Evolutionary conservation across 92 coral and sea anemone genomes (phyloP).

Genomic region (Phenganax marumi): DNA sequence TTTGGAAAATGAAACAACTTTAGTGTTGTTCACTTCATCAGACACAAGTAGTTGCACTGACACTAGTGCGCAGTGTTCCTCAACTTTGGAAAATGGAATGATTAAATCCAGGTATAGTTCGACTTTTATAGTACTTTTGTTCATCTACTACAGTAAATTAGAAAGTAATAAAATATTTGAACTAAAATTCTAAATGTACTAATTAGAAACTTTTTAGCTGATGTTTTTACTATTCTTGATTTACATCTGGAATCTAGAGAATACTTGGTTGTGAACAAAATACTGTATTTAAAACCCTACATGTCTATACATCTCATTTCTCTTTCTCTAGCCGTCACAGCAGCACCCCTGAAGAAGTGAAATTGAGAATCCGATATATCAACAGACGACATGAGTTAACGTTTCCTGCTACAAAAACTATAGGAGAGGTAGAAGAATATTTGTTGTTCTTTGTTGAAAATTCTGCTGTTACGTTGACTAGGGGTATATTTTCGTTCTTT

Average conservation of each 20-base stretch:
- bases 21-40: conserved; percentile 67
- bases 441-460: background rate
- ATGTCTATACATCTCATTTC: background rate
- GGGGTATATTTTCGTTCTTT: background rate
- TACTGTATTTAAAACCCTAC: too few relatives aligned
- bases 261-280: too few relatives aligned
- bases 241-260: too few relatives aligned
- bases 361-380: conserved; percentile 66
- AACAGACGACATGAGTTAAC: conserved; percentile 69
- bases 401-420: conserved; percentile 78
- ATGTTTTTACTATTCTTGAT: too few relatives aligned
- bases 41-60: conserved; percentile 69
- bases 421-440: conserved; percentile 74
- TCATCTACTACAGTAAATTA: background rate
- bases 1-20: conserved; percentile 79
- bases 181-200: too few relatives aligned
- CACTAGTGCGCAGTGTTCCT: conserved; percentile 72
- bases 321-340: conserved; percentile 45
- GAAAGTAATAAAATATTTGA: too few relatives aligned
- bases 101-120: conserved; percentile 66
- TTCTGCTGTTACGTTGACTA: background rate
- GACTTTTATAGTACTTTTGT: too few relatives aligned
- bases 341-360: conserved; percentile 63
- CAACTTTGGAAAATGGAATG: conserved; percentile 54
- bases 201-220: too few relatives aligned